A percentile compares a stretch with the other conserved stretches of the same genome.
Conservation (phyloP, 2,888 invertebrate genomes). For the Amiota minor region DNA sequence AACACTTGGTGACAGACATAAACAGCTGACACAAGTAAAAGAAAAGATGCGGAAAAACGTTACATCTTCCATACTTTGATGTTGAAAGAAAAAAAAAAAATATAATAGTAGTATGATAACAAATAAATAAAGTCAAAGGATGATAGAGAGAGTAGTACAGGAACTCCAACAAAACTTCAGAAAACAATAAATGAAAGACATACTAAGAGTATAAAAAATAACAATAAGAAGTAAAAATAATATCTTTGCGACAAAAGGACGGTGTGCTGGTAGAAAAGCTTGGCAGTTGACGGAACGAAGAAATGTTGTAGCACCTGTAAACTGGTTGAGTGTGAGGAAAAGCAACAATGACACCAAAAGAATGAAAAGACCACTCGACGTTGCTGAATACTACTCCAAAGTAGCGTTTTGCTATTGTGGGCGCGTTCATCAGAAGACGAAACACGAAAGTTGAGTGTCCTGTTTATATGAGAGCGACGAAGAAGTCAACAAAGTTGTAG, state of each 20-base stretch:
- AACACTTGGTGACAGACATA: background rate
- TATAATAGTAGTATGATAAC: no score
- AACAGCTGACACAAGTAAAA: no score
- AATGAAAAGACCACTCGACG: background rate
- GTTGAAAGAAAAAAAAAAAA: no score
- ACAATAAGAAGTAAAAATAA: constrained; percentile 10
- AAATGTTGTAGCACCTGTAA: constrained; percentile 75
- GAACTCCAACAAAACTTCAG: no score
- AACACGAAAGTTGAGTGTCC: constrained; percentile 36
- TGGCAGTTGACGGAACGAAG: constrained; percentile 11
- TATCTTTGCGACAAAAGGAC: constrained; percentile 16
- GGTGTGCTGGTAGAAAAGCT: constrained; percentile 7
- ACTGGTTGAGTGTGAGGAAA: background rate
- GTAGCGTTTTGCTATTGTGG: background rate
- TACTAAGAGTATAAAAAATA: no score
- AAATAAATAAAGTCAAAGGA: no score
- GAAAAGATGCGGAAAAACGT: no score
- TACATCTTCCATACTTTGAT: no score
- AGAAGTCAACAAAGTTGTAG: background rate
- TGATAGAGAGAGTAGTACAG: no score
- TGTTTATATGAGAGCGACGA: constrained; percentile 27
- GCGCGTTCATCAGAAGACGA: background rate
- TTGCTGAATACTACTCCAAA: background rate
- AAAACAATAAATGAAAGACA: no score
- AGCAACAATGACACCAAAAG: no score